phyloP scores from a whole-genome alignment of 2,797 vertebrate species.

The Sebastes taczanowskii region DNA sequence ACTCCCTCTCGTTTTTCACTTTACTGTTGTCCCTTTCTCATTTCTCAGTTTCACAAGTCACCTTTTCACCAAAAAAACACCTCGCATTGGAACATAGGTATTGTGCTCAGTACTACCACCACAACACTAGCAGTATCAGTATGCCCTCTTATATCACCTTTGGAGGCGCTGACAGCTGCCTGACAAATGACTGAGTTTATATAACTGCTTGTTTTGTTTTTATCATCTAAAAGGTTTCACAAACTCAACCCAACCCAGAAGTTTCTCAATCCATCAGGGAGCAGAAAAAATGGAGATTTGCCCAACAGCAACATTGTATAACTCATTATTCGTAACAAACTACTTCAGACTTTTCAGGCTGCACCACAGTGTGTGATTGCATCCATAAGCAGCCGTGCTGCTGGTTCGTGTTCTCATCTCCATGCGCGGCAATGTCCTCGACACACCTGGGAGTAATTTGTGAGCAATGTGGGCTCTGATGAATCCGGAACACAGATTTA shows the following conservation, averaged over 20 bases:
- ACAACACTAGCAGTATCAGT: background rate
- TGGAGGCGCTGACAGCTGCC: background rate
- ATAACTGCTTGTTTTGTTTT: background rate
- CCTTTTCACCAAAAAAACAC: background rate
- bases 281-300: background rate
- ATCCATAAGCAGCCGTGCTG: background rate
- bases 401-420: slow-evolving; percentile 10
- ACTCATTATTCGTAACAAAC: slow-evolving; percentile 17
- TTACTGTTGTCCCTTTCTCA: slow-evolving; percentile 17
- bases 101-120: background rate
- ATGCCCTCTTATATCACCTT: background rate
- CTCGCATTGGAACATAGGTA: background rate
- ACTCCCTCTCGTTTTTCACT: slow-evolving; percentile 40
- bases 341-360: background rate
- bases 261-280: slow-evolving; percentile 5
- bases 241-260: background rate
- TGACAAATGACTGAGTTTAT: background rate
- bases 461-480: slow-evolving; percentile 63
- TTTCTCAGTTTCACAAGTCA: slow-evolving; percentile 40
- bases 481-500: slow-evolving; percentile 67
- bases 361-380: slow-evolving; percentile 19
- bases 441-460: slow-evolving; percentile 75
- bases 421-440: background rate
- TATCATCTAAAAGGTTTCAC: slow-evolving; percentile 7
- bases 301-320: background rate